Conservation (phyloP, 2,888 invertebrate species). For the Melangyna quadrimaculata region DNA sequence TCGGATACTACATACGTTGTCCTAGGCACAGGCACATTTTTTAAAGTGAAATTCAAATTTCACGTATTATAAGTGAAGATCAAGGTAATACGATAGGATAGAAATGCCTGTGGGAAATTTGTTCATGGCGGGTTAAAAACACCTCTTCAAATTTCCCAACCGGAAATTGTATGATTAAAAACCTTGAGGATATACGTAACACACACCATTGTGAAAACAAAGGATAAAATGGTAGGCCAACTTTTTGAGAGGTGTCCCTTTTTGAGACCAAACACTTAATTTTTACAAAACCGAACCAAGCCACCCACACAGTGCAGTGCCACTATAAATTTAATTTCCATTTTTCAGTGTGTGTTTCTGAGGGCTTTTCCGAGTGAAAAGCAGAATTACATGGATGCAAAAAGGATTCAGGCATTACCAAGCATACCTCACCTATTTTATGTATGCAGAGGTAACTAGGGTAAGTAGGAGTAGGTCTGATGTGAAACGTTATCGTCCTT, state of each 20-base stretch:
- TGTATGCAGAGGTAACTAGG: too few species aligned
- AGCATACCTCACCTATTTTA: too few species aligned
- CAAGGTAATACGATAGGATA: slow-evolving; percentile 3
- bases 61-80: not conserved
- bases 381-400: slow-evolving; percentile 31
- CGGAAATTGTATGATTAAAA: slow-evolving; percentile 40
- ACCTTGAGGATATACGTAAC: slow-evolving; percentile 42
- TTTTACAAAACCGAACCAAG: not conserved
- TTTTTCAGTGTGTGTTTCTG: slow-evolving; percentile 54
- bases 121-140: slow-evolving; percentile 47
- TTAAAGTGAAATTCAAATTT: slow-evolving; percentile 32
- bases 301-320: slow-evolving; percentile 13
- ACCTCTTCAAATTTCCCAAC: slow-evolving; percentile 32
- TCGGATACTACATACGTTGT: not conserved
- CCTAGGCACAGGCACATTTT: not conserved
- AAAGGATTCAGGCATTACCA: slow-evolving; percentile 14
- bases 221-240: slow-evolving; percentile 25
- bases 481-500: slow-evolving; percentile 34
- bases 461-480: too few species aligned
- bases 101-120: slow-evolving; percentile 57
- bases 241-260: slow-evolving; percentile 4
- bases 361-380: slow-evolving; percentile 49
- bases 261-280: slow-evolving; percentile 32
- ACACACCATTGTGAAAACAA: slow-evolving; percentile 32
- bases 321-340: slow-evolving; percentile 60